Evolutionary conservation across 1,140 invertebrate species (phyloP), one percentile per base, ranked within the genome.

Genomic region (Drosophila suzukii): DNA sequence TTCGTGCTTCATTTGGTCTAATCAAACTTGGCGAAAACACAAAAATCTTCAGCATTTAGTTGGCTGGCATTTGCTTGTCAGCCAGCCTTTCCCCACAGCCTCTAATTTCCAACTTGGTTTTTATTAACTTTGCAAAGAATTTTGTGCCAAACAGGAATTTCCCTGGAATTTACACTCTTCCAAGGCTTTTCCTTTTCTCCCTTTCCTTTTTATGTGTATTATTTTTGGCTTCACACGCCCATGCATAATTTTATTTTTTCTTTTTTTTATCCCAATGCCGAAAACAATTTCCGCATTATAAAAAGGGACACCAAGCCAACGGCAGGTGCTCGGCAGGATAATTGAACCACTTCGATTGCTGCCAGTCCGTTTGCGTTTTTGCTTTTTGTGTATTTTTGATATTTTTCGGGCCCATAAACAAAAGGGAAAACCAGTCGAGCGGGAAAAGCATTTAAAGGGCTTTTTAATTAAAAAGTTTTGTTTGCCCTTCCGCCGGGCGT

Each of bases 401-500:
- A 41, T 78, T 71, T 46, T 71, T 44, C 10, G 58, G 53, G 36
- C 12, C 17, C 39, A 54, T 55, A 47, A 66, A 62, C 38, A 66
- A 60, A 67, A 50, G 61, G 39, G 43, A 50, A 58, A 75, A 47
- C 55, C 81, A 73, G 71, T 63, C 76, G 68, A 61, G 81, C 81
- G 61, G 71, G 36, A 39, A 82, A 76, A 83, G 59, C 79, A 88
- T 83, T 86, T 86, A 88, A 78, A 78, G 79, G 75, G 86, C 75
- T 88, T 86, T 86, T 86, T 86, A 86, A 86, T 86, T 86, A 86
- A 86, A 86, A 86, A 86, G 82, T 86, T 86, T 88, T 88, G 70
- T 86, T 86, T 85, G 78, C 49, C 38, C 36, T 62, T 51, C 39
- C 65, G 60, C 36, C 30, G 13, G 11, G 6, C 34, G 13, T 56